Conservation (phyloP, 2,888 invertebrate species). For the Litoditis marina region DNA sequence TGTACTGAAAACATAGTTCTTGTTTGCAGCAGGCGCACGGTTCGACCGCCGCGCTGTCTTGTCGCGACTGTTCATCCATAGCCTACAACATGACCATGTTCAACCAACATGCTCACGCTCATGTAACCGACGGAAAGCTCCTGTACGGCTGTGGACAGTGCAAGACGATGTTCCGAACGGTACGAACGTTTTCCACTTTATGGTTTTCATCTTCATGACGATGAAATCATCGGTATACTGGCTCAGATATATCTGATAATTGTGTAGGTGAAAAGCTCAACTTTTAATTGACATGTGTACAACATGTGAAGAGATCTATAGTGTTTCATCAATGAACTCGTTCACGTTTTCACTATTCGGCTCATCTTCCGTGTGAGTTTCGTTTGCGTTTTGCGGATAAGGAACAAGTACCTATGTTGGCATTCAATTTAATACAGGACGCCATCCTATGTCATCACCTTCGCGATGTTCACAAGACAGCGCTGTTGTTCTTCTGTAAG, state of each 20-base stretch:
- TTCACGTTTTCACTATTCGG: too few species aligned
- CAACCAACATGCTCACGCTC: slow-evolving; percentile 15
- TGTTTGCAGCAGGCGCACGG: slow-evolving; percentile 22
- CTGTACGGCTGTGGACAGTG: slow-evolving; percentile 27
- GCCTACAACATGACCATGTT: slow-evolving; percentile 20
- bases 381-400: too few species aligned
- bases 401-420: too few species aligned
- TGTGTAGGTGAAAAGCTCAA: too few species aligned
- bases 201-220: too few species aligned
- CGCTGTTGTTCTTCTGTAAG: slow-evolving; percentile 32
- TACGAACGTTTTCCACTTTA: neutral
- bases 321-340: too few species aligned
- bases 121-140: slow-evolving; percentile 1
- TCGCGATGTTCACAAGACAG: slow-evolving; percentile 2
- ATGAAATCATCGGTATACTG: too few species aligned
- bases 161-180: slow-evolving; percentile 4
- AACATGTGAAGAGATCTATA: too few species aligned
- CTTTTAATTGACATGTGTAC: too few species aligned
- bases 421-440: too few species aligned
- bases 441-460: slow-evolving; percentile 20
- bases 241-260: too few species aligned
- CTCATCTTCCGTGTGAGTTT: too few species aligned
- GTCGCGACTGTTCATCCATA: slow-evolving; percentile 22
- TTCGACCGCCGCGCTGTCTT: slow-evolving; percentile 6
- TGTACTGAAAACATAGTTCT: neutral